These are phyloP conservation scores for Drosophila nigrodunni DNA, from an alignment of 1,140 invertebrate species.

Conservation along the genomic window DNA sequence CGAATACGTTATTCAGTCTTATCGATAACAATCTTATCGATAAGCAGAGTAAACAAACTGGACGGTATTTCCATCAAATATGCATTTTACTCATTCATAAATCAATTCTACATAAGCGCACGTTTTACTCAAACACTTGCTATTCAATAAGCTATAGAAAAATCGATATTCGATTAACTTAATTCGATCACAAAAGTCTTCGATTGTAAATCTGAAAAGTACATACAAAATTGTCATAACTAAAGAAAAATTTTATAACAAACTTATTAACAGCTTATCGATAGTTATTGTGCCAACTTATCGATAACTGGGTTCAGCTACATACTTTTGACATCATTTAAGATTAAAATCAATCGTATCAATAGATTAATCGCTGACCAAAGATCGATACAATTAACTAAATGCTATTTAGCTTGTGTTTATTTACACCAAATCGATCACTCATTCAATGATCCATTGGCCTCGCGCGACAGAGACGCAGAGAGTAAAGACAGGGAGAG, in stretches of 20 bases:
- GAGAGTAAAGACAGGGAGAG: not conserved
- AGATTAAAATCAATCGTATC: not conserved
- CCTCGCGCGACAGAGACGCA: not conserved
- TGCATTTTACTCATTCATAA: not conserved
- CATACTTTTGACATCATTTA: too few species aligned
- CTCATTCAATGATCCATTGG: not conserved
- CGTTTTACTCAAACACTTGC: too few species aligned
- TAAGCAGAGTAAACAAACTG: not conserved
- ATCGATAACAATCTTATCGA: slow-evolving; percentile 5
- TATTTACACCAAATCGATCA: not conserved
- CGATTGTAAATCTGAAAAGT: too few species aligned
- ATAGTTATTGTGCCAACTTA: too few species aligned
- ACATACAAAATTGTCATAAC: too few species aligned
- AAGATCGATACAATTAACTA: not conserved
- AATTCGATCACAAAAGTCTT: too few species aligned
- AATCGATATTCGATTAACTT: too few species aligned
- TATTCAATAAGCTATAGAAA: too few species aligned
- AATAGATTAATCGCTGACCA: not conserved
- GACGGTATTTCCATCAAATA: not conserved
- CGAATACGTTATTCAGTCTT: not conserved
- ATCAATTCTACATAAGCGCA: too few species aligned
- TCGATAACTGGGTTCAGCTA: too few species aligned
- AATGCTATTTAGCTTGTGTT: not conserved
- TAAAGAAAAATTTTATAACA: too few species aligned
- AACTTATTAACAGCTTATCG: too few species aligned